Base-by-base conservation (phyloP, 2,888 invertebrate species). In the Podabrus alpinus region DNA sequence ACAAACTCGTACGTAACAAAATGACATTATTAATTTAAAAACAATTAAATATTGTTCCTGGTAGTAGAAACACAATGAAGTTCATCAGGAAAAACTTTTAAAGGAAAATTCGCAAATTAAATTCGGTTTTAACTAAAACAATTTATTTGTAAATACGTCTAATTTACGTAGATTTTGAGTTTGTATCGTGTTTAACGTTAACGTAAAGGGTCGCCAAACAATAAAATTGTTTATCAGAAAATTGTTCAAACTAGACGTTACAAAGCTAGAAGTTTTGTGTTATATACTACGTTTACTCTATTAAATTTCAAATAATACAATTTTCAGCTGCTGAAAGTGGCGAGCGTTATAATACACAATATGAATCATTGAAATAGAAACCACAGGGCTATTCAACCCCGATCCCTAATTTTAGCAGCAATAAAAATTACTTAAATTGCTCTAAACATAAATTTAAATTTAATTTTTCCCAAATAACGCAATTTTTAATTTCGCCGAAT, bases 21-120 rank as follows among this genome's bases (percentile, higher is more conserved):
- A 64, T 64, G 62, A 19, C 62, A 64, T 64, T 64, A 19, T 64
- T 64, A 64, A 64, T 64, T 21, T 64, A 64, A 64, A 64, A 64
- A 64, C 62, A 64, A 64, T 64, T 64, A 64, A 64, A 64, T n/a
- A 9, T 64, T 64, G 15, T 19, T 21, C 13, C 1, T 19, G 9
- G 5, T 19, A 64, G 16, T n/a, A n/a, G 2, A 45, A 45, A 45
- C 1, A 45, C 45, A 45, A 45, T 7, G 45, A 45, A 45, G 45
- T 45, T n/a, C 5, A 45, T 5, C 45, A 1, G 45, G 5, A 45
- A 45, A 45, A 45, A 45, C n/a, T 45, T 3, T 7, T 5, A n/a
- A n/a, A n/a, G 45, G n/a, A 45, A 45, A n/a, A 7, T 45, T 7
- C n/a, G 45, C 7, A 45, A n/a, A 45, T 45, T 45, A n/a, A 45